phyloP scores from a whole-genome alignment of 2,888 invertebrate genomes.

The Eustalomyia histrio region DNA sequence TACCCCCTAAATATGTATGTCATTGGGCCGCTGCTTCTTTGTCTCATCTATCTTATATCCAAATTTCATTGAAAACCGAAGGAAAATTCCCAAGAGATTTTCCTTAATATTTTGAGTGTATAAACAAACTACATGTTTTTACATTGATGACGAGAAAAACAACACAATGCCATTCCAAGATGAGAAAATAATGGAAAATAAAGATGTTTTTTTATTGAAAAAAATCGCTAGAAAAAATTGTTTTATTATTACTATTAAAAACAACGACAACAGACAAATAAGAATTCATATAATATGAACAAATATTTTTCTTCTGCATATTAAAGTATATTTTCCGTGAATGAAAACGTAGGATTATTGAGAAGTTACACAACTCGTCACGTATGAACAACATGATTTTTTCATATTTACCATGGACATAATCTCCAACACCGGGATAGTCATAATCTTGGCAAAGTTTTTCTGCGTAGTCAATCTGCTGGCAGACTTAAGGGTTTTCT shows the following conservation, averaged over 20 bases:
- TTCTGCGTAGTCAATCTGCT: too few species aligned
- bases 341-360: neutral
- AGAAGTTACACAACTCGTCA: too few species aligned
- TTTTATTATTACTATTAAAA: conserved; percentile 30
- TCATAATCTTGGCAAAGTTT: too few species aligned
- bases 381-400: too few species aligned
- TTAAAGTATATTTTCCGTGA: neutral
- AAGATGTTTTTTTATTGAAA: conserved; percentile 45
- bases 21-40: too few species aligned
- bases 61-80: too few species aligned
- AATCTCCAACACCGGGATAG: too few species aligned
- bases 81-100: too few species aligned
- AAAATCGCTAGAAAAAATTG: conserved; percentile 46
- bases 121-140: neutral
- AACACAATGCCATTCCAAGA: neutral
- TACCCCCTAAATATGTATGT: too few species aligned
- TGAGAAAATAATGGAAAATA: conserved; percentile 22
- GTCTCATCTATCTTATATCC: too few species aligned
- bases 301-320: neutral
- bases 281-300: conserved; percentile 29
- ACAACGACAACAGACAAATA: conserved; percentile 44
- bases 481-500: too few species aligned
- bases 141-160: conserved; percentile 50
- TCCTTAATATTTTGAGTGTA: neutral
- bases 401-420: too few species aligned